Evolutionary conservation across 2,888 invertebrate genomes (phyloP).

Genomic region (Didymodactylos carnosus): DNA sequence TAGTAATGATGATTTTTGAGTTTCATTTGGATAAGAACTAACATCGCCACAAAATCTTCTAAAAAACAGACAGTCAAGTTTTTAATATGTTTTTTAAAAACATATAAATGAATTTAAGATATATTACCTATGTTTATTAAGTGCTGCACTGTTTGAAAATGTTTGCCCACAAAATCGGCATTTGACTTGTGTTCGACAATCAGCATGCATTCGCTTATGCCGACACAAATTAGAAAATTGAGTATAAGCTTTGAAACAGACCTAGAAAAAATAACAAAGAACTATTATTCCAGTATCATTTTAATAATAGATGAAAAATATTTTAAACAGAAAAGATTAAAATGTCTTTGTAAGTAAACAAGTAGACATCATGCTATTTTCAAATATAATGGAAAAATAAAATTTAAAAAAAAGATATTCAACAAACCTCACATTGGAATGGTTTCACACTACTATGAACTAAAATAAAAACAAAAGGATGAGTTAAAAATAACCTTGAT

Average conservation of each 20-base stretch:
- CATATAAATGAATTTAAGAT: background rate
- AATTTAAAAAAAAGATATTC: too few species aligned
- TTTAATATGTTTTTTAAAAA: background rate
- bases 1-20: background rate
- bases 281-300: too few species aligned
- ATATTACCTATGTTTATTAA: background rate
- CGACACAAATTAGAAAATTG: slow-evolving; percentile 15
- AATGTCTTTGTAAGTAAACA: too few species aligned
- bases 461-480: too few species aligned
- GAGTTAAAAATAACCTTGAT: too few species aligned
- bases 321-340: too few species aligned
- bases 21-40: background rate
- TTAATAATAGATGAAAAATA: too few species aligned
- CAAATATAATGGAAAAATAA: too few species aligned
- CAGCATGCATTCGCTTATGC: slow-evolving; percentile 14
- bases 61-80: background rate
- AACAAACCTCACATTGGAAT: slow-evolving; percentile 12
- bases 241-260: slow-evolving; percentile 14
- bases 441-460: slow-evolving; percentile 13
- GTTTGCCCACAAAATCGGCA: background rate
- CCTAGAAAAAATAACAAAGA: background rate
- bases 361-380: too few species aligned
- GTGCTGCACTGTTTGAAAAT: background rate
- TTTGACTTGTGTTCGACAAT: slow-evolving; percentile 5
- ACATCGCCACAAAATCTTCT: background rate